Evolutionary conservation across 2,113 vertebrate genomes (phyloP).

Genomic region (Dromas ardeola): DNA sequence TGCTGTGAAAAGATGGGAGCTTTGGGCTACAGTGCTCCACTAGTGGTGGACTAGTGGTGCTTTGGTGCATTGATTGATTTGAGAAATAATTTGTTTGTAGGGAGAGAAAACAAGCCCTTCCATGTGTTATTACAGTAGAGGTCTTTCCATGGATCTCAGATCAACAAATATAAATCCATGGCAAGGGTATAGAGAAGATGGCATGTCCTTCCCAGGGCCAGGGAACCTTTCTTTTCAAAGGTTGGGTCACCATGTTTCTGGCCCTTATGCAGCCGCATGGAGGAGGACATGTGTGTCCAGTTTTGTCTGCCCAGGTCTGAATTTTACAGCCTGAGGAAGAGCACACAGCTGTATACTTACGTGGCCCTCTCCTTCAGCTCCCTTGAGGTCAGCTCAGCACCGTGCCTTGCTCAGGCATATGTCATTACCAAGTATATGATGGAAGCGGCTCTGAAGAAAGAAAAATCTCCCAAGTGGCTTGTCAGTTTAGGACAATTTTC

Average conservation of each 20-base stretch:
- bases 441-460: background rate
- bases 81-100: background rate
- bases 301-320: background rate
- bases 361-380: background rate
- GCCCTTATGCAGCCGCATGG: background rate
- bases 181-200: background rate
- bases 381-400: background rate
- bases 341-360: fast-evolving
- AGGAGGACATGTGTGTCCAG: background rate
- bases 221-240: background rate
- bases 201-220: background rate
- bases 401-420: background rate
- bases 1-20: background rate
- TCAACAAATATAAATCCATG: background rate
- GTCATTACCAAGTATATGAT: background rate
- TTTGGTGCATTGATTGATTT: background rate
- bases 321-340: background rate
- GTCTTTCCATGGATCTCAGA: background rate
- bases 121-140: background rate
- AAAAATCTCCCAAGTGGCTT: background rate
- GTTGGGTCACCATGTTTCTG: background rate
- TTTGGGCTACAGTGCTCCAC: background rate
- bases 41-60: background rate
- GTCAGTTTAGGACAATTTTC: background rate
- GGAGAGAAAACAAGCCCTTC: background rate